Conservation (phyloP, 2,113 vertebrate species). For the Myodes glareolus region DNA sequence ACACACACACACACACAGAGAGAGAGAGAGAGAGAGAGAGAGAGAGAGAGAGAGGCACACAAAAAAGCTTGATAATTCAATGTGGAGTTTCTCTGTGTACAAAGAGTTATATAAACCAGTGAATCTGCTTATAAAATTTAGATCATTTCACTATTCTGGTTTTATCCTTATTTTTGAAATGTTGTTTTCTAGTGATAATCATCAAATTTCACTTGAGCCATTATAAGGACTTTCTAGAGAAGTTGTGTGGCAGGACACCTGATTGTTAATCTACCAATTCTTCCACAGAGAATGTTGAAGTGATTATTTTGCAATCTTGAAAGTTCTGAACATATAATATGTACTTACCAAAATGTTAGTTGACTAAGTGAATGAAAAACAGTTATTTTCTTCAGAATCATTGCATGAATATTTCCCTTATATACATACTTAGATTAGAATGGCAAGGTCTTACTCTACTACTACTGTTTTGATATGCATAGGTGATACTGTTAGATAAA, state of each 20-base stretch:
- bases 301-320: neutral
- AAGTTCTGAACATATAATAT: neutral
- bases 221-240: neutral
- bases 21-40: too few relatives aligned
- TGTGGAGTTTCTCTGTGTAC: neutral
- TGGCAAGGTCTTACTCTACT: neutral
- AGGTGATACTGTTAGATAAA: neutral
- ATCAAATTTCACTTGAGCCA: neutral
- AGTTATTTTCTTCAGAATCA: conserved; percentile 2
- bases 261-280: neutral
- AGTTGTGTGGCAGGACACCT: neutral
- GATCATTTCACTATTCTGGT: neutral
- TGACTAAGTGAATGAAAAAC: neutral
- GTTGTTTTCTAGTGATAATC: neutral
- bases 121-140: neutral
- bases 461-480: neutral
- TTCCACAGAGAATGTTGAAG: neutral
- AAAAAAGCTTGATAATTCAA: neutral
- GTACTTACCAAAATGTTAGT: neutral
- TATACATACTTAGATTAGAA: neutral
- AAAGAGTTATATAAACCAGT: neutral
- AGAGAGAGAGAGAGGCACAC: neutral
- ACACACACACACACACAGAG: too few relatives aligned
- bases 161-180: neutral
- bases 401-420: neutral